Evolutionary conservation across 2,113 vertebrate genomes (phyloP).

Genomic region (Oreochromis niloticus): DNA sequence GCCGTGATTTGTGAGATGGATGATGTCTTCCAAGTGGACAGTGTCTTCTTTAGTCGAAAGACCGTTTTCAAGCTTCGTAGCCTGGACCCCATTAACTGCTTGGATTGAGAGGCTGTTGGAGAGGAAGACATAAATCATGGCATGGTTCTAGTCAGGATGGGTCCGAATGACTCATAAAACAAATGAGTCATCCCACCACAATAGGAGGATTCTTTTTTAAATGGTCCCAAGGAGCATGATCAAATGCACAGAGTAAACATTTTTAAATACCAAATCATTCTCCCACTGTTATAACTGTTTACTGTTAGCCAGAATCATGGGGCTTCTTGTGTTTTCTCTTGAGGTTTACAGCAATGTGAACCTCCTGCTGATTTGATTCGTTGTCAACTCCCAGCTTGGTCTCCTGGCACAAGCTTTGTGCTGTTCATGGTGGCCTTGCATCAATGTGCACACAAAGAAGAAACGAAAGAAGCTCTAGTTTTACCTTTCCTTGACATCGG

Average conservation of each 20-base stretch:
- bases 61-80: constrained; percentile 84
- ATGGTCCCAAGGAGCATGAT: neutral
- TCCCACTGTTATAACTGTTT: neutral
- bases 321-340: constrained; percentile 11
- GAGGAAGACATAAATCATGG: neutral
- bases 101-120: constrained; percentile 62
- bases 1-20: constrained; percentile 75
- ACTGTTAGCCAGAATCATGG: neutral
- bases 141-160: constrained; percentile 7
- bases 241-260: constrained; percentile 4
- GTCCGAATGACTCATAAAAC: neutral
- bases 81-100: constrained; percentile 83
- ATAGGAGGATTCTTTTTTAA: neutral
- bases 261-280: neutral
- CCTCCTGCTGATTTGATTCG: neutral
- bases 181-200: constrained; percentile 12
- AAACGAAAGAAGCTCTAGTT: neutral
- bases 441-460: neutral
- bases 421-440: neutral
- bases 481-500: constrained; percentile 57
- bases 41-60: constrained; percentile 76
- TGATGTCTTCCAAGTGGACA: constrained; percentile 69
- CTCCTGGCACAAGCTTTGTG: neutral
- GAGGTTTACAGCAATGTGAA: constrained; percentile 16
- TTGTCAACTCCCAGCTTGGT: neutral